Evolutionary conservation across 2,113 vertebrate genomes (phyloP).

Genomic region (Alethe diademata): DNA sequence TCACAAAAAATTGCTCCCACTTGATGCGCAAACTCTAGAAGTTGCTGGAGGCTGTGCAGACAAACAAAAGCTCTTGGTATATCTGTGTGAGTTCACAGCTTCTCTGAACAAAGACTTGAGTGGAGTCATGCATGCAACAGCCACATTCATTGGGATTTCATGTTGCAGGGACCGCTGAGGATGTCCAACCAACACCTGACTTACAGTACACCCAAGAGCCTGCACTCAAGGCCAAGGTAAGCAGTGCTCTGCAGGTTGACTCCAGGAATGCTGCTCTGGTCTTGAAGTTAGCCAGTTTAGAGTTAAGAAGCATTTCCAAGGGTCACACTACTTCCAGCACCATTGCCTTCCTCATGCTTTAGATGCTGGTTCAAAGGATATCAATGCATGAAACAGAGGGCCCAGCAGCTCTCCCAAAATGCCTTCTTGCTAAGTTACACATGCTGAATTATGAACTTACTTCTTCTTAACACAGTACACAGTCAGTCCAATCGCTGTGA

Average conservation of each 20-base stretch:
- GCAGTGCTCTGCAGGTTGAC: background rate
- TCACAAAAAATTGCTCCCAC: background rate
- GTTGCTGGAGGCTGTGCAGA: background rate
- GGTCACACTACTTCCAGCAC: background rate
- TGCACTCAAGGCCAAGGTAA: background rate
- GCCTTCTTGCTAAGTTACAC: background rate
- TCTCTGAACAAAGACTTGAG: background rate
- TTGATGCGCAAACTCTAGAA: background rate
- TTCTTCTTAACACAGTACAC: conserved; percentile 76
- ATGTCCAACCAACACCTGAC: background rate
- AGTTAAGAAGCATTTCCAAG: background rate
- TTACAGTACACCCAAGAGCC: background rate
- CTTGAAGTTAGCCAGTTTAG: background rate
- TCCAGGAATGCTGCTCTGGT: background rate
- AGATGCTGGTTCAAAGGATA: background rate
- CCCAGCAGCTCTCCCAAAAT: background rate
- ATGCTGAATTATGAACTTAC: conserved; percentile 70
- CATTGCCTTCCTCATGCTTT: background rate
- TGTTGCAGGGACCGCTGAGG: background rate
- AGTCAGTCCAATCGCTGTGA: conserved; percentile 68
- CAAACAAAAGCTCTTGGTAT: background rate
- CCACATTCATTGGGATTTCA: background rate
- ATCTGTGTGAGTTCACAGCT: background rate
- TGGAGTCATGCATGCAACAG: background rate
- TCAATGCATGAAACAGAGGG: background rate